phyloP scores from a whole-genome alignment of 2,888 invertebrate genomes.

The Agrotis puta region DNA sequence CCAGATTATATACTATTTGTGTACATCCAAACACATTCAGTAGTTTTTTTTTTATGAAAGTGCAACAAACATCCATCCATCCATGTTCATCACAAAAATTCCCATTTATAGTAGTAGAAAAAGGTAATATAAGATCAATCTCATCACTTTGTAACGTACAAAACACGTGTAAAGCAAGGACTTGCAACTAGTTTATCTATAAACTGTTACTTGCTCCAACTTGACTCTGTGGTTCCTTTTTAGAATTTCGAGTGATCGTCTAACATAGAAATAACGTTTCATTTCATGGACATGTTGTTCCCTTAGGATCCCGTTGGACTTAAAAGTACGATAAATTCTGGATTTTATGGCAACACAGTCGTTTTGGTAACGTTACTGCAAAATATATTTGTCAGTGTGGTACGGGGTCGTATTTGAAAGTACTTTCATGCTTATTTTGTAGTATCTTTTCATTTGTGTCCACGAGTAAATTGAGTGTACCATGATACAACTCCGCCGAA shows the following conservation, averaged over 20 bases:
- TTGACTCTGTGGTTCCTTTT: conserved; percentile 27
- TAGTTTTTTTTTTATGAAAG: too few relatives aligned
- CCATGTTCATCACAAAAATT: too few relatives aligned
- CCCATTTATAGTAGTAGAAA: too few relatives aligned
- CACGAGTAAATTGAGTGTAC: background rate
- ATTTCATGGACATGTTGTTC: conserved; percentile 57
- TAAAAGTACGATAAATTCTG: conserved; percentile 52
- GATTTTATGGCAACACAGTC: conserved; percentile 43
- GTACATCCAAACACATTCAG: too few relatives aligned
- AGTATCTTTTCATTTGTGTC: conserved; percentile 8
- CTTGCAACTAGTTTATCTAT: background rate
- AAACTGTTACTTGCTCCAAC: conserved; percentile 7
- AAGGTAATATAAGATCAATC: too few relatives aligned
- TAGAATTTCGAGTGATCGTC: conserved; percentile 49
- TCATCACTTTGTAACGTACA: background rate
- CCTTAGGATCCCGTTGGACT: conserved; percentile 46
- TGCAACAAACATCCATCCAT: too few relatives aligned
- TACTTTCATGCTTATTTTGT: conserved; percentile 15
- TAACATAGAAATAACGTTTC: conserved; percentile 55
- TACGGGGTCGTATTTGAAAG: conserved; percentile 5
- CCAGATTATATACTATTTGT: too few relatives aligned
- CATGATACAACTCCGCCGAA: too few relatives aligned
- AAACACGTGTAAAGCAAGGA: background rate
- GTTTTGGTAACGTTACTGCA: conserved; percentile 33
- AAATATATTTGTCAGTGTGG: conserved; percentile 22